These are phyloP conservation scores for Siniperca scherzeri DNA, from an alignment of 2,797 vertebrate genomes.

Conservation along the genomic window DNA sequence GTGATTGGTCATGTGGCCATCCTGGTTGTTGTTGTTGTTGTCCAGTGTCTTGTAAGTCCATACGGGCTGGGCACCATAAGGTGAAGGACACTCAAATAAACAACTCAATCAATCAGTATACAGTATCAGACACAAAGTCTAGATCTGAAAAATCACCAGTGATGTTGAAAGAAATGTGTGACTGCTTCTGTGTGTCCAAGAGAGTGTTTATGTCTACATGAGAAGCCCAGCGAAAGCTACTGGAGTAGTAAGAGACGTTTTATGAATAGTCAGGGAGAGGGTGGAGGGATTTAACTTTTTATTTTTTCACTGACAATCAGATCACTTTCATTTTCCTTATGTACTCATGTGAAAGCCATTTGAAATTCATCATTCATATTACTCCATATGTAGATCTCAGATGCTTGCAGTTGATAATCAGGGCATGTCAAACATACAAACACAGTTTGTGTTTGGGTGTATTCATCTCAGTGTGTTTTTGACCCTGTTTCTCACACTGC, in stretches of 20 bases:
- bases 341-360: slow-evolving; percentile 50
- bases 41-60: no score
- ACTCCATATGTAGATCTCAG: slow-evolving; percentile 42
- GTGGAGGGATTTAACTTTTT: slow-evolving; percentile 26
- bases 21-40: no score
- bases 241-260: slow-evolving; percentile 16
- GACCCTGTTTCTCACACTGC: slow-evolving; percentile 50
- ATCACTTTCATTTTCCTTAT: slow-evolving; percentile 68
- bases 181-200: slow-evolving; percentile 26
- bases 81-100: no score
- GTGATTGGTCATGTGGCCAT: no score
- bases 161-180: slow-evolving; percentile 44
- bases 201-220: slow-evolving; percentile 17
- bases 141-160: slow-evolving; percentile 62
- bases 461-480: slow-evolving; percentile 33
- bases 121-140: slow-evolving; percentile 51
- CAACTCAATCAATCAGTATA: background rate
- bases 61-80: no score
- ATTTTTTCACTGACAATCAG: slow-evolving; percentile 32
- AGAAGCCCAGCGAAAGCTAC: slow-evolving; percentile 1
- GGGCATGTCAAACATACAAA: slow-evolving; percentile 25
- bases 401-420: slow-evolving; percentile 47
- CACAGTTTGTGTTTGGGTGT: slow-evolving; percentile 1
- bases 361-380: slow-evolving; percentile 57
- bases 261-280: slow-evolving; percentile 6